A percentile compares a stretch with the other conserved stretches of the same genome.
These are phyloP conservation scores for Trididemnum nubilum DNA, from an alignment of 23 tunicate genomes.

Conservation along the genomic window DNA sequence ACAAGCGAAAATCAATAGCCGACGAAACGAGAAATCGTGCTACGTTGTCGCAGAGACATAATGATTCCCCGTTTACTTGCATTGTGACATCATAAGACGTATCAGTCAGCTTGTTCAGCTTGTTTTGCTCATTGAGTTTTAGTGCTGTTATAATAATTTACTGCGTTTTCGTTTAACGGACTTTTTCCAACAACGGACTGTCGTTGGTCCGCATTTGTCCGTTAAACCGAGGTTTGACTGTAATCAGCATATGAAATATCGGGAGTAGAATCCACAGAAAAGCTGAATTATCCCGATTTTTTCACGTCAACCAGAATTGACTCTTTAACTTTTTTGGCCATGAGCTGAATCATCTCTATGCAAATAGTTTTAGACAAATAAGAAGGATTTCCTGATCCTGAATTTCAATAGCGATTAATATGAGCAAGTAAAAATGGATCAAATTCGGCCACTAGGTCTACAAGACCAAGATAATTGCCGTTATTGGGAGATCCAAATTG, in stretches of 20 bases:
- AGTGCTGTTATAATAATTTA: too few relatives aligned
- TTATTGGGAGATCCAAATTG: constrained; percentile 36
- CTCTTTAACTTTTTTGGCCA: constrained; percentile 24
- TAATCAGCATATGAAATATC: constrained; percentile 19
- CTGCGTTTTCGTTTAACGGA: too few relatives aligned
- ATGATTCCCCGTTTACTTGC: too few relatives aligned
- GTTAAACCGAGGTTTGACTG: too few relatives aligned
- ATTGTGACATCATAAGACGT: too few relatives aligned
- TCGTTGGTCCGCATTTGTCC: too few relatives aligned
- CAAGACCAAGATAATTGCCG: constrained; percentile 39
- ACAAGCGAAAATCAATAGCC: too few relatives aligned
- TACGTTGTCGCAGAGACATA: too few relatives aligned
- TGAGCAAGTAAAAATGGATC: constrained; percentile 47
- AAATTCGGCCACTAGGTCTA: constrained; percentile 30
- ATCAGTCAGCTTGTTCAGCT: too few relatives aligned
- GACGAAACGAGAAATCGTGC: too few relatives aligned
- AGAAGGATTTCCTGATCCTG: constrained; percentile 37
- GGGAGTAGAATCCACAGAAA: constrained; percentile 29
- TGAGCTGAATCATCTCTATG: constrained; percentile 28
- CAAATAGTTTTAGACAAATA: constrained; percentile 31
- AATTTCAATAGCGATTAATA: constrained; percentile 35
- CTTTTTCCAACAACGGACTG: too few relatives aligned
- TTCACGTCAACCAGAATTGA: constrained; percentile 20
- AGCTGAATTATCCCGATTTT: constrained; percentile 36
- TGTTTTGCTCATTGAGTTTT: too few relatives aligned